Evolutionary conservation across 2,888 invertebrate genomes (phyloP), one percentile per base, ranked within the genome.

Genomic region (Drosophila percnosoma): DNA sequence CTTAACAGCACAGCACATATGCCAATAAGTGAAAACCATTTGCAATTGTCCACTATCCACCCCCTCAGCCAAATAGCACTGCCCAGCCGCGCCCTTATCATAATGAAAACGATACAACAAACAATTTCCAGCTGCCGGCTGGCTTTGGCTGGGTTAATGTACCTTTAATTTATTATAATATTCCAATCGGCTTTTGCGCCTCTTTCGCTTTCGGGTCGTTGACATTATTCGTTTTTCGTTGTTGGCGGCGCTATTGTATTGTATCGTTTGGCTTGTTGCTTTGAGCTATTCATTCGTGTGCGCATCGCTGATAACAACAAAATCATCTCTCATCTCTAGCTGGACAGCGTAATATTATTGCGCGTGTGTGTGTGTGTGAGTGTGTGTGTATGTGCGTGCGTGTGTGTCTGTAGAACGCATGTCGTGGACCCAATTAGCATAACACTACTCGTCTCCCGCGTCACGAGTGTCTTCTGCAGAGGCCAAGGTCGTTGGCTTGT

Each of bases 91-190:
- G 70, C 81, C 82, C 84, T 81, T 61, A 24, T 24, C 76, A 38
- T 57, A 58, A 49, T 36, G 60, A 59, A 42, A 40, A 52, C 53
- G 45, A 27, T 53, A 52, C 27, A 60, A 27, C 33, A 54, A 52
- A 54, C 31, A 49, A n/a, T 29, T 80, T 59, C 29, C 68, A 73
- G 48, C 65, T 78, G 78, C 53, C 29, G 40, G 65, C 51, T 48
- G 42, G 10, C 33, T 45, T 45, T 45, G 42, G 45, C 33, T 74
- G 82, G 75, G 87, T 87, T 89, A 90, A 83, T 80, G 89, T 85
- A 90, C 90, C 83, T 82, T 90, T 82, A 89, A 89, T 86, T 84
- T 86, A 90, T 90, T 82, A 83, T 80, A 88, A 84, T 84, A 80
- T 80, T 80, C 74, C 75, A 72, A 66, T 60, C 27, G 68, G 59